Evolutionary conservation across 2,888 invertebrate genomes (phyloP), one percentile per base, ranked within the genome.

Genomic region (Pyrochroa serraticornis): DNA sequence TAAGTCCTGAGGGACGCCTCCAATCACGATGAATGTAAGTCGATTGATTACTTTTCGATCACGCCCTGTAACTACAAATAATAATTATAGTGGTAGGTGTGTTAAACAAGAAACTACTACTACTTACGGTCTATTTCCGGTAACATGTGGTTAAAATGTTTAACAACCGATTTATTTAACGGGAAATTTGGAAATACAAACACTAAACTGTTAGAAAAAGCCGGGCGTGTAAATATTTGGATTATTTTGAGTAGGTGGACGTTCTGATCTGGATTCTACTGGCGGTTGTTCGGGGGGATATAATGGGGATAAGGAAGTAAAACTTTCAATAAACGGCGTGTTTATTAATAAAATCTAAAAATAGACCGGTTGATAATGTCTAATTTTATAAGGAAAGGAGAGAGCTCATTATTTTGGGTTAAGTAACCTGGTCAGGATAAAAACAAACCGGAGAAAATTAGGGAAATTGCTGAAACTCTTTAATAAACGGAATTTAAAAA

Each of bases 21-120:
- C 62, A 44, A 48, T 56, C 63, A 67, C 54, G 54, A 72, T 71
- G 71, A 72, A 68, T 47, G 72, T 72, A 68, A 72, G 72, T 69
- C 37, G 48, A 32, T 45, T 63, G 14, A 14, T 42, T 6, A 10
- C 35, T 10, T 35, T 6, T 10, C 35, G n/a, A 9, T 10, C 35
- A 9, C n/a, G n/a, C 35, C n/a, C 35, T 35, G n/a, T 35, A n/a
- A 9, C 35, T 6, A n/a, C 35, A 35, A 35, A 2, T n/a, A 35
- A n/a, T 3, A 9, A 35, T 2, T 22, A 22, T 22, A 22, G 22
- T 22, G 22, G 22, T 33, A 46, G 31, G 32, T 41, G 41, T 41
- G 41, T n/a, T n/a, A 42, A 12, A 12, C 13, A n/a, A n/a, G 44
- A 44, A 32, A 44, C 33, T 13, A 30, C 34, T 7, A 45, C 7